A percentile compares a stretch with the other conserved stretches of the same genome.
These are phyloP conservation scores for Rattus rattus DNA, from an alignment of 2,113 vertebrate species.

Conservation along the genomic window DNA sequence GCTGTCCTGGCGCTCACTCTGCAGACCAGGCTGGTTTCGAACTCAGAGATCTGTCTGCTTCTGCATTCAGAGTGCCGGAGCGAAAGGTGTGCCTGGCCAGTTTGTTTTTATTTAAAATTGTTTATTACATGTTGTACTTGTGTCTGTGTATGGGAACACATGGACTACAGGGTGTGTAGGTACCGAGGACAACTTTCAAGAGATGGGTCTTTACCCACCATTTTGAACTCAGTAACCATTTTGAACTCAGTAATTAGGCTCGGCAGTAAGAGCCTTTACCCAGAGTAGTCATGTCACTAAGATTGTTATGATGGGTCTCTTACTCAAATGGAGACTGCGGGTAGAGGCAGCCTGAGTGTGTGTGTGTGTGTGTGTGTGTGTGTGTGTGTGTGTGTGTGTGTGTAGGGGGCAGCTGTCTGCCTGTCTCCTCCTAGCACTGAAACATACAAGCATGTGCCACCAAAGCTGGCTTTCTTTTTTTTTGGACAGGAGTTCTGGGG, in stretches of 20 bases:
- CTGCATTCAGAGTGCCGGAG: neutral
- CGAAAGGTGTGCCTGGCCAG: neutral
- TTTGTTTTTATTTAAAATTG: neutral
- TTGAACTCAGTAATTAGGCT: neutral
- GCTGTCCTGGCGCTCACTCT: neutral
- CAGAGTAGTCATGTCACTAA: neutral
- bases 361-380: too few species aligned
- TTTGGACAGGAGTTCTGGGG: neutral
- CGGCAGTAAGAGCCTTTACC: neutral
- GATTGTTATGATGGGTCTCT: neutral
- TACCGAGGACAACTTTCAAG: neutral
- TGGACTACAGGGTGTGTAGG: rapidly evolving
- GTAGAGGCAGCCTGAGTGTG: neutral
- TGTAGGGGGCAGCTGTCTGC: neutral
- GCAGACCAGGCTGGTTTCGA: neutral
- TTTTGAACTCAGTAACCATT: too few species aligned
- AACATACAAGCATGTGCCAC: neutral
- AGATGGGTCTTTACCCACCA: neutral
- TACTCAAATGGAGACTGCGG: neutral
- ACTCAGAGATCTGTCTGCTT: neutral
- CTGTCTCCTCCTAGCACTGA: neutral
- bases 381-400: too few species aligned
- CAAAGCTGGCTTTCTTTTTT: neutral
- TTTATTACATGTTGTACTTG: neutral
- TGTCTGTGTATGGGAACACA: neutral